phyloP scores from a whole-genome alignment of 2,113 vertebrate species.

The Triplophysa dalaica region DNA sequence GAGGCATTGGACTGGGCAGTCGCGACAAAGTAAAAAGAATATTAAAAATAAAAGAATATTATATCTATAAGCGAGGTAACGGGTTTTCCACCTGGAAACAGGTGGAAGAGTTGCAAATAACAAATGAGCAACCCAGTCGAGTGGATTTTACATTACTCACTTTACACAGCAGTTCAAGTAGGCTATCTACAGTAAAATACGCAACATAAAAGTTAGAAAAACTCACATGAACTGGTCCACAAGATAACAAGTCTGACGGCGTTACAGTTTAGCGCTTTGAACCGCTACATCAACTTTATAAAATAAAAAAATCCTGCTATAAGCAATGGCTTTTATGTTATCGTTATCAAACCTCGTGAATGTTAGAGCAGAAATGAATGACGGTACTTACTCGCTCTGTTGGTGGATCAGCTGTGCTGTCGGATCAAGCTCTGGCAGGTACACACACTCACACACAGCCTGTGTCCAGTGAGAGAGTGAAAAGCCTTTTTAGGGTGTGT shows the following conservation, averaged over 20 bases:
- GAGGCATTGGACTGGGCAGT: not conserved
- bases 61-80: not conserved
- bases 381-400: constrained; percentile 15
- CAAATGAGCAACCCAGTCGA: not conserved
- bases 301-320: too few species aligned
- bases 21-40: not conserved
- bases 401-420: constrained; percentile 31
- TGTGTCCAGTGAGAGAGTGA: constrained; percentile 36
- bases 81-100: constrained; percentile 3
- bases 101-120: not conserved
- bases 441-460: constrained; percentile 17
- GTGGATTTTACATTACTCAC: not conserved
- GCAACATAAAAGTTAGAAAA: not conserved
- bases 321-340: not conserved
- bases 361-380: constrained; percentile 7
- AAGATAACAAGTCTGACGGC: too few species aligned
- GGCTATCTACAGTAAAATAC: too few species aligned
- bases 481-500: constrained; percentile 54
- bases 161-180: not conserved
- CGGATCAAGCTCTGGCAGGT: constrained; percentile 26
- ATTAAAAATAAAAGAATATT: not conserved
- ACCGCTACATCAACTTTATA: not conserved
- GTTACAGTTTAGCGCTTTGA: not conserved
- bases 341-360: not conserved
- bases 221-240: too few species aligned